Evolutionary conservation across 2,797 vertebrate genomes (phyloP), one percentile per base, ranked within the genome.

Genomic region (Sitta carolinensis): DNA sequence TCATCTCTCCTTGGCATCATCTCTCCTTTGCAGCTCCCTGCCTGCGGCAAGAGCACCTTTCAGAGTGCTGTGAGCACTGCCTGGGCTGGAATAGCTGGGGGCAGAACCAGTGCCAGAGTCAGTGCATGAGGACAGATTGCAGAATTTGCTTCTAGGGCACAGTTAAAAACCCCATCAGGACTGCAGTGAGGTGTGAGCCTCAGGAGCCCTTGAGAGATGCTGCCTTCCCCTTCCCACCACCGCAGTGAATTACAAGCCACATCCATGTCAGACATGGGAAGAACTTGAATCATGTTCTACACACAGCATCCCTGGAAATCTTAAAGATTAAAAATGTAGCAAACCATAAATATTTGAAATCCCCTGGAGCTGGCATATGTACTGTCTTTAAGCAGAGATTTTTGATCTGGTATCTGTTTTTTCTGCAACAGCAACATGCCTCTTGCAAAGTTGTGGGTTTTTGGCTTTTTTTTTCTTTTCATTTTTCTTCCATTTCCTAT

Each of bases 321-420:
- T 93, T 84, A 89, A 87, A 96, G 97, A 98, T 98, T 96, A 98
- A 98, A 98, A 97, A 98, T 98, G 97, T 95, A 98, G 96, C 89
- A 84, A 96, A 97, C 86, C 87, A 98, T 98, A 98, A 98, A 98
- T 98, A 98, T 98, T 98, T 98, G 97, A 98, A 97, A 97, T 95
- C 96, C 96, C 98, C 96, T 84, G 84, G 92, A 98, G 98, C 97
- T 97, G 89, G 94, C 93, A 97, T 96, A 93, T 97, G 97, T 97
- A 95, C 97, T 96, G 55, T 98, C 97, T 98, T 98, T 97, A 97
- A 97, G 91, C 80, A 97, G 89, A 96, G 91, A 95, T 97, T 97
- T 98, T 97, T 98, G 97, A 98, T 98, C 95, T 97, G 89, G 95
- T 95, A 82, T 97, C 95, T 97, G 79, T 50, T 97, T 97, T 96